Conservation (phyloP, 2,113 vertebrate genomes). For the Saimiri boliviensis region DNA sequence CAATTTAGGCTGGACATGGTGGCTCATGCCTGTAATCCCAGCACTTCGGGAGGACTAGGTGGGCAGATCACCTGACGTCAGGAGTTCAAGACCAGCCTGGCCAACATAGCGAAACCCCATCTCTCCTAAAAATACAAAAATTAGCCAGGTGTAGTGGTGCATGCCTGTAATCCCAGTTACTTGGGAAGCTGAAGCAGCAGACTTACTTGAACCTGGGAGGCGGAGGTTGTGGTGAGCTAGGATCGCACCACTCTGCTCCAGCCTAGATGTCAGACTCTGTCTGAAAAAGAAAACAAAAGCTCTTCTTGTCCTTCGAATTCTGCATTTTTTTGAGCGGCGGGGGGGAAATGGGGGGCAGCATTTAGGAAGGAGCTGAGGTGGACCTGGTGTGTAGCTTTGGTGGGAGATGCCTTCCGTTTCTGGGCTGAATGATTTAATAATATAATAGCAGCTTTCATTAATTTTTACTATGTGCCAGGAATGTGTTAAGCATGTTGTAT, state of each 20-base stretch:
- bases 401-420: slow-evolving; percentile 18
- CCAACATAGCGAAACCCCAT: not conserved
- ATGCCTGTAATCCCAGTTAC: not conserved
- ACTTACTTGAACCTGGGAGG: not conserved
- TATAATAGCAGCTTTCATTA: slow-evolving; percentile 2
- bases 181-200: not conserved
- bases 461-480: slow-evolving; percentile 26
- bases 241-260: too few relatives aligned
- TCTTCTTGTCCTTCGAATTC: not conserved
- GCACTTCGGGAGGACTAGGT: not conserved
- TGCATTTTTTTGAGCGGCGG: too few relatives aligned
- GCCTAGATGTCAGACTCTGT: not conserved
- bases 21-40: not conserved
- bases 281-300: not conserved
- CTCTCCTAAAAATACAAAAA: not conserved
- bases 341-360: too few relatives aligned
- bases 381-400: not conserved
- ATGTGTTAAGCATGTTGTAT: not conserved
- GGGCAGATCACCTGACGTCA: not conserved
- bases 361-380: not conserved
- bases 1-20: not conserved
- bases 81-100: not conserved
- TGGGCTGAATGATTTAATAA: slow-evolving; percentile 22
- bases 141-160: not conserved
- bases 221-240: not conserved